Base-by-base conservation (phyloP, 2,888 invertebrate species). In the Lasioglossum leucozonium region DNA sequence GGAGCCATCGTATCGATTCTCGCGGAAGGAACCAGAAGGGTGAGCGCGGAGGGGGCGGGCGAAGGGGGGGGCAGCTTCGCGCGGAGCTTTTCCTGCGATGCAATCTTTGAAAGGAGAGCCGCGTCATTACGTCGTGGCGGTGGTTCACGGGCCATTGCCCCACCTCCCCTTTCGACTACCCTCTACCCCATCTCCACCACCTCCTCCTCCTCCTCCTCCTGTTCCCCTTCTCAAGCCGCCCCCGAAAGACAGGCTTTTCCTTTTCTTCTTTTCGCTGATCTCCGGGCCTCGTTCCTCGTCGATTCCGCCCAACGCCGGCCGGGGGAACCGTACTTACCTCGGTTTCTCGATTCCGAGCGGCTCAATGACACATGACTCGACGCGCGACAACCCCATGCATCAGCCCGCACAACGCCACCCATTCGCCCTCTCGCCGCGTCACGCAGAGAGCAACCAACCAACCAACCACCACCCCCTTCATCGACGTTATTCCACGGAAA, bases 71-170 rank as follows among this genome's bases (percentile, higher is more conserved):
- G 86, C 86, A 75, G 88, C 88, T 88, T 88, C 90, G 92, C 86
- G 89, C 90, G 90, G 91, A 92, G 94, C 94, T 94, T 95, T 94
- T 94, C 94, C 93, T 93, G 92, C 94, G 94, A 94, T 95, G 95
- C 94, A 95, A 95, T 95, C 95, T 95, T 94, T 94, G 94, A 95
- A 95, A 95, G 93, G 94, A 95, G 95, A 94, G 93, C 92, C 94
- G 95, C 95, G 93, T 95, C 95, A 95, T 95, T 95, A 95, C 94
- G 93, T 91, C 93, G 91, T 91, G 88, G 93, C 92, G 93, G 93
- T 92, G 93, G 93, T 95, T 95, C 94, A 95, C 94, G 95, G 94
- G 91, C 95, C 95, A 95, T 95, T 95, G 94, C 93, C 92, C 92
- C 92, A 91, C 90, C 92, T 89, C 85, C 91, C 88, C 87, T 89